These are phyloP conservation scores for Leptinotarsa haldemani DNA, from an alignment of 2,888 invertebrate species.

Conservation along the genomic window DNA sequence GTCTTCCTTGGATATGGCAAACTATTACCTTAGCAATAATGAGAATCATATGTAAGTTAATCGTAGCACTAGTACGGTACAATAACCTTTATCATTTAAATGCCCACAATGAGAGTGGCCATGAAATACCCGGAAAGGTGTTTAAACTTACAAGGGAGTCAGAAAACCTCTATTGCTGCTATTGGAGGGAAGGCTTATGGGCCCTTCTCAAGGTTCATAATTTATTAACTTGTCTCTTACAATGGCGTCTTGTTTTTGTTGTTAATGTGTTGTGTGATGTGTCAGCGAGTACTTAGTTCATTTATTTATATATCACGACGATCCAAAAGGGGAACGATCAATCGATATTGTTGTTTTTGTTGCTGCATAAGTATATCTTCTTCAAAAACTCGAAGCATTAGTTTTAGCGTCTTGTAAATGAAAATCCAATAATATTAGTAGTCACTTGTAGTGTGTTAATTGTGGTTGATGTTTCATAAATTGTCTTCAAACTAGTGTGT, in stretches of 20 bases:
- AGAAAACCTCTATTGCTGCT: background rate
- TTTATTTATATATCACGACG: background rate
- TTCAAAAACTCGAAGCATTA: too few species aligned
- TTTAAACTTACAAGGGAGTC: background rate
- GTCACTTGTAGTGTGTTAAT: too few species aligned
- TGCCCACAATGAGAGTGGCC: slow-evolving; percentile 3
- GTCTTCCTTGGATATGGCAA: slow-evolving; percentile 61
- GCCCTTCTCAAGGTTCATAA: background rate
- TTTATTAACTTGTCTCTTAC: background rate
- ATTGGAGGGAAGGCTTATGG: too few species aligned
- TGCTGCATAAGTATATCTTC: too few species aligned
- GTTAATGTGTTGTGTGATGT: background rate
- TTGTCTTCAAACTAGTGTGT: too few species aligned
- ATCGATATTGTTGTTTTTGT: background rate
- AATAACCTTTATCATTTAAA: slow-evolving; percentile 9
- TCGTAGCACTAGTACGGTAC: background rate
- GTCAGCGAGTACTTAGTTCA: background rate
- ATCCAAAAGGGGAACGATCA: background rate
- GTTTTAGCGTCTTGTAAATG: too few species aligned
- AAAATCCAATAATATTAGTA: too few species aligned
- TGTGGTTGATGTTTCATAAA: too few species aligned
- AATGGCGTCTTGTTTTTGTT: slow-evolving; percentile 18
- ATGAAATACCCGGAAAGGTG: slow-evolving; percentile 1
- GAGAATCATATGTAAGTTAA: slow-evolving; percentile 49
- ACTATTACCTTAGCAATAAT: slow-evolving; percentile 55